phyloP scores from a whole-genome alignment of 2,113 vertebrate genomes.

The Scophthalmus maximus region DNA sequence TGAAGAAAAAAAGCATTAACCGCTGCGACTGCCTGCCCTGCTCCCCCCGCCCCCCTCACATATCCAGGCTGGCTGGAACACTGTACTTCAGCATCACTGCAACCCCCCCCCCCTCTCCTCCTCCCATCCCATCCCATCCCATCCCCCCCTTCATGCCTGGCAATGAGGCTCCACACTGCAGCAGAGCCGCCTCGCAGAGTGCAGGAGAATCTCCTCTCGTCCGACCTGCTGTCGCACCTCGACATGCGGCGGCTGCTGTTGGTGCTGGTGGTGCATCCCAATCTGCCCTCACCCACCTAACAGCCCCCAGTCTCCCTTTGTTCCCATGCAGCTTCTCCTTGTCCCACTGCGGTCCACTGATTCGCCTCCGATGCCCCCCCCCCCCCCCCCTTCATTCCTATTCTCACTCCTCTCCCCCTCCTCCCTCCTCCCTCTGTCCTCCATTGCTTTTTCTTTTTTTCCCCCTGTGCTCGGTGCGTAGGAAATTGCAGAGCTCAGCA shows the following conservation, averaged over 20 bases:
- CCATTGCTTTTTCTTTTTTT: slow-evolving; percentile 53
- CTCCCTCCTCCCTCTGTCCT: slow-evolving; percentile 42
- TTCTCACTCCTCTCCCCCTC: slow-evolving; percentile 12
- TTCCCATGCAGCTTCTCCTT: slow-evolving; percentile 37
- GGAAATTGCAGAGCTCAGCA: slow-evolving; percentile 82
- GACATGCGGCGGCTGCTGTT: slow-evolving; percentile 22
- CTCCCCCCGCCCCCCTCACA: slow-evolving; percentile 14
- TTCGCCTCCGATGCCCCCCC: slow-evolving; percentile 44
- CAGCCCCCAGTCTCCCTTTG: slow-evolving; percentile 29
- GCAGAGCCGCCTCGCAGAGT: slow-evolving; percentile 65
- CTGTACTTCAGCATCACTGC: slow-evolving; percentile 72
- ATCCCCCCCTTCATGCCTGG: slow-evolving; percentile 61
- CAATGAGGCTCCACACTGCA: slow-evolving; percentile 76
- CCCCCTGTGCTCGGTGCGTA: slow-evolving; percentile 53
- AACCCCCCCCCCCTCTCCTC: slow-evolving; percentile 53
- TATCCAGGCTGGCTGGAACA: slow-evolving; percentile 57
- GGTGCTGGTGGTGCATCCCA: slow-evolving; percentile 4
- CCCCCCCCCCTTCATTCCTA: slow-evolving; percentile 11
- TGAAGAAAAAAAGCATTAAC: slow-evolving; percentile 61
- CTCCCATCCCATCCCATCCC: slow-evolving; percentile 40
- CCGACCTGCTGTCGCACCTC: slow-evolving; percentile 52
- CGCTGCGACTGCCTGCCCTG: slow-evolving; percentile 46
- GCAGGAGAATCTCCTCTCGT: slow-evolving; percentile 55
- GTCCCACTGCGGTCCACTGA: slow-evolving; percentile 64
- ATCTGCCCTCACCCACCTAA: slow-evolving; percentile 20